Evolutionary conservation across 2,113 vertebrate genomes (phyloP).

Genomic region (Pampusana beccarii): DNA sequence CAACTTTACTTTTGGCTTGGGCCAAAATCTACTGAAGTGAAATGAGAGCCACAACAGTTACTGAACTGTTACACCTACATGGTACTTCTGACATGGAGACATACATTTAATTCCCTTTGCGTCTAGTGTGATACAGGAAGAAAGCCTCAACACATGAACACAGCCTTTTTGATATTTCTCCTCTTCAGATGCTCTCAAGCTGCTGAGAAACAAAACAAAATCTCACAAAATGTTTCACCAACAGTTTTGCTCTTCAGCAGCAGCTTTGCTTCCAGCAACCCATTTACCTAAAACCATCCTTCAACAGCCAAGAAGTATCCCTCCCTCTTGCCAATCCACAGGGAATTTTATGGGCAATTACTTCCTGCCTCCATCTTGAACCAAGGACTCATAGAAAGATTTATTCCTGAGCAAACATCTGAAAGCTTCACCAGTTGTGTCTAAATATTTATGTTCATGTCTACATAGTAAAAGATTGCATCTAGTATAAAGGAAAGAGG

Average conservation of each 20-base stretch:
- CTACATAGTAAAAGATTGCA: background rate
- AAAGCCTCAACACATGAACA: background rate
- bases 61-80: background rate
- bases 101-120: background rate
- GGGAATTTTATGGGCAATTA: conserved; percentile 21
- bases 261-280: background rate
- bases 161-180: background rate
- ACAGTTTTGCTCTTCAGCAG: background rate
- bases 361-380: conserved; percentile 26
- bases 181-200: background rate
- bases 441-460: conserved; percentile 26
- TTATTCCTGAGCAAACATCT: conserved; percentile 43
- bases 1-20: background rate
- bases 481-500: background rate
- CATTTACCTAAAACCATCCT: background rate
- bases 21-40: background rate
- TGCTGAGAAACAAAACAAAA: background rate
- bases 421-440: background rate
- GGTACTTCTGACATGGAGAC: background rate
- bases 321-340: background rate
- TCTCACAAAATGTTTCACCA: background rate
- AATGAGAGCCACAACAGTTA: background rate
- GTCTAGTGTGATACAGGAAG: background rate
- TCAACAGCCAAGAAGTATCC: background rate
- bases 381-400: conserved; percentile 26